A percentile compares a stretch with the other conserved stretches of the same genome.
phyloP scores from a whole-genome alignment of 2,113 vertebrate species.

The Lepus americanus region DNA sequence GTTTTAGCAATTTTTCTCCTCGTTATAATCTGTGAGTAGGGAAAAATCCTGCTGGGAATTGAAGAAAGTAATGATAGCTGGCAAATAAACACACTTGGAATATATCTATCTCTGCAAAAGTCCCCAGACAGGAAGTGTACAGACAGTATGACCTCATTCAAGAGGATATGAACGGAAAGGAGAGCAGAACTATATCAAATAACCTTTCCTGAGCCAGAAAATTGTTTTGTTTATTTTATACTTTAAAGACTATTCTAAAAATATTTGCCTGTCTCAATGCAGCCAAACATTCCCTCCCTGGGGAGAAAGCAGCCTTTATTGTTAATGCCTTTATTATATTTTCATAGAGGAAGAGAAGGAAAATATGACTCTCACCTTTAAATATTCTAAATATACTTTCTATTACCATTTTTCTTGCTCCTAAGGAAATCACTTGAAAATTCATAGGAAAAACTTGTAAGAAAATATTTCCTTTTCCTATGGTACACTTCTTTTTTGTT shows the following conservation, averaged over 20 bases:
- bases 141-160: conserved; percentile 83
- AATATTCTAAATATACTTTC: conserved; percentile 29
- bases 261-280: conserved; percentile 57
- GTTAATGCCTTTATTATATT: conserved; percentile 58
- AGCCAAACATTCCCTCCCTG: conserved; percentile 74
- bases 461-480: background rate
- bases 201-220: conserved; percentile 77
- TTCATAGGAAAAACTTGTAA: background rate
- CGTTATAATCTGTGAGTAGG: conserved; percentile 36
- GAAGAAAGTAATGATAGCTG: conserved; percentile 83
- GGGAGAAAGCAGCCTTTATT: conserved; percentile 67
- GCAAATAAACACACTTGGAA: conserved; percentile 86
- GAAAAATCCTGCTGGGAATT: conserved; percentile 64
- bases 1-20: conserved; percentile 69
- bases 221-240: conserved; percentile 68
- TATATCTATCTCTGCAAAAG: conserved; percentile 79
- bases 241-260: conserved; percentile 79
- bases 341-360: conserved; percentile 30
- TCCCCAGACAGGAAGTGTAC: conserved; percentile 80
- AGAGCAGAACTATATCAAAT: conserved; percentile 72
- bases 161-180: conserved; percentile 72
- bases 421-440: conserved; percentile 47
- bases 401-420: conserved; percentile 45
- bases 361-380: background rate
- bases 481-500: background rate